These are phyloP conservation scores for Chaenodraco wilsoni DNA, from an alignment of 2,797 vertebrate species.

Conservation along the genomic window DNA sequence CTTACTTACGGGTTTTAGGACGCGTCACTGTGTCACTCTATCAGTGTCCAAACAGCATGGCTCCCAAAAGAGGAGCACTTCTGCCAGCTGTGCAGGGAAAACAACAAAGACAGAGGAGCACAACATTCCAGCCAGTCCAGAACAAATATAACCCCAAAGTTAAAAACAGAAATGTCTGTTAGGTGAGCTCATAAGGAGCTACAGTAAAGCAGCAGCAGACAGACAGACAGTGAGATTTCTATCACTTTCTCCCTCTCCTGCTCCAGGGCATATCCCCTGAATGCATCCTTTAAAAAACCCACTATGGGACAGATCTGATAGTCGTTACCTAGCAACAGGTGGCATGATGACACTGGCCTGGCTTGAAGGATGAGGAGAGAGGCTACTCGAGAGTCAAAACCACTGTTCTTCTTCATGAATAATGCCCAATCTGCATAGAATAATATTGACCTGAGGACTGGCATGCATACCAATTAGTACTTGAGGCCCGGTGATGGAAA, in stretches of 20 bases:
- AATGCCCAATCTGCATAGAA: slow-evolving; percentile 52
- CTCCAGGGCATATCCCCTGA: slow-evolving; percentile 46
- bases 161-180: too few species aligned
- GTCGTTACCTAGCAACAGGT: slow-evolving; percentile 80
- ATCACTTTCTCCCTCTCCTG: slow-evolving; percentile 60
- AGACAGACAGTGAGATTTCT: slow-evolving; percentile 34
- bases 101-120: too few species aligned
- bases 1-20: too few species aligned
- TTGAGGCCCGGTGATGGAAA: slow-evolving; percentile 63
- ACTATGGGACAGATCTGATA: slow-evolving; percentile 43
- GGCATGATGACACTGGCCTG: slow-evolving; percentile 56
- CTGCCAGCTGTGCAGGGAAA: too few species aligned
- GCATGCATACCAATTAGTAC: slow-evolving; percentile 73
- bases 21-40: too few species aligned
- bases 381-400: slow-evolving; percentile 54
- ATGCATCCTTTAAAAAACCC: slow-evolving; percentile 43
- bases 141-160: too few species aligned
- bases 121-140: too few species aligned
- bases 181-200: too few species aligned
- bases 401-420: slow-evolving; percentile 60
- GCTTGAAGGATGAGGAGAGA: slow-evolving; percentile 54
- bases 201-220: too few species aligned
- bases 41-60: slow-evolving; percentile 35
- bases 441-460: slow-evolving; percentile 46
- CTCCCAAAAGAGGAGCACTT: too few species aligned